Base-by-base conservation (phyloP, 2,113 vertebrate species). In the Pitta sordida region DNA sequence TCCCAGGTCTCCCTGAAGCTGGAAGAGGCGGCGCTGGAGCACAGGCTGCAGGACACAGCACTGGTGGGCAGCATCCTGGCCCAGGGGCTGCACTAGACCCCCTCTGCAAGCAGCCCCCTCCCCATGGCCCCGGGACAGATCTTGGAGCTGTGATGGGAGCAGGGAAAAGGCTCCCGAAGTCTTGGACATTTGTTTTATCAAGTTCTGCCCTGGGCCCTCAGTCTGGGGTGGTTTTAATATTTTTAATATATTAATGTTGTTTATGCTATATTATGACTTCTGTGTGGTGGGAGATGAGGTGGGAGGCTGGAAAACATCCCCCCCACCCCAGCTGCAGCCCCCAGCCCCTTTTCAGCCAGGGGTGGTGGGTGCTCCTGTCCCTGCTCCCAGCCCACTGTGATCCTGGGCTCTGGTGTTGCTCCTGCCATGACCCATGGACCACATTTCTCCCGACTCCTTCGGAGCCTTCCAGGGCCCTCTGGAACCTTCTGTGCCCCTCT, bases 1-100 rank as follows among this genome's bases (percentile, higher is more conserved):
- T n/a, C 76, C 8, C 96, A 99, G 99, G 98, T 99, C 36, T 98
- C 97, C 44, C 96, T 99, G 96, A 99, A 98, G 97, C 98, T 99
- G 75, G 98, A 99, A 70, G 98, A 99, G 97, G 97, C 96, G 19
- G 98, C 98, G 2, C 94, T 99, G 7, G 99, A 99, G 68, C 98
- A 98, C 44, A 98, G 98, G 13, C 97, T 99, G 91, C 99, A 99
- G 94, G 99, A 99, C 56, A 97, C 94, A 3, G 96, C 96, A 2
- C 97, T 99, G 64, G 90, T 99, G 81, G 99, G 99, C 60, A 99
- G 97, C 96, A 98, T 99, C 95, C 96, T 99, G 55, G 97, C 98
- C 7, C 97, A 94, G 15, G 98, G 98, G 7, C 98, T 98, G 76
- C 96, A 96, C 13, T 99, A 84, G 70, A 21, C 21, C 24, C 24